Evolutionary conservation across 2,113 vertebrate genomes (phyloP).

Genomic region (Osmerus mordax): DNA sequence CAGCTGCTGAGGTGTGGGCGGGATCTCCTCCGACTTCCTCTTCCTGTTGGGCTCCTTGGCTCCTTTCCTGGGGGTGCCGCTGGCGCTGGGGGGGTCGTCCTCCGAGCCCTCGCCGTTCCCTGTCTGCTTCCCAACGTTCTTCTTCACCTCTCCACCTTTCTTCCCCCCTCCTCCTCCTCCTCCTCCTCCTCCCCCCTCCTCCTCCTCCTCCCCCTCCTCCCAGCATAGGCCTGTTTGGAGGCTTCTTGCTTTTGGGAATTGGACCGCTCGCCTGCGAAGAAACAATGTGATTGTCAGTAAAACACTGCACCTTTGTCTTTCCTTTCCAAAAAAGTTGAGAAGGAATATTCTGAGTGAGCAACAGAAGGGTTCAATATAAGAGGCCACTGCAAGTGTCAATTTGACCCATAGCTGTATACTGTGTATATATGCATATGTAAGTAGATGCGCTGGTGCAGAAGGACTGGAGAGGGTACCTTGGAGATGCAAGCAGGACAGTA

Average conservation of each 20-base stretch:
- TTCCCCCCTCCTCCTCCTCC: conserved; percentile 62
- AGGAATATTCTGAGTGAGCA: no score
- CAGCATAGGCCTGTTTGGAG: conserved; percentile 71
- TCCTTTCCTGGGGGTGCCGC: conserved; percentile 84
- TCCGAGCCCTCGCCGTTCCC: conserved; percentile 80
- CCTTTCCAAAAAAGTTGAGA: no score
- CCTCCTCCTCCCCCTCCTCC: conserved; percentile 38
- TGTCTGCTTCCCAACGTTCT: conserved; percentile 77
- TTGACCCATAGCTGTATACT: no score
- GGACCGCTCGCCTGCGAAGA: conserved; percentile 87
- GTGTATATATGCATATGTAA: not conserved
- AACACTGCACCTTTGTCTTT: conserved; percentile 13
- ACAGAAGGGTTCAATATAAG: no score
- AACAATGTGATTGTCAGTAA: conserved; percentile 1
- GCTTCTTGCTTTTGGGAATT: conserved; percentile 88
- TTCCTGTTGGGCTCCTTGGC: conserved; percentile 83
- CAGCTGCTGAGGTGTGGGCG: conserved; percentile 58
- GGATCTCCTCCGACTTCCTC: conserved; percentile 84
- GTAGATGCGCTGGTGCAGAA: not conserved
- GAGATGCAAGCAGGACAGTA: conserved; percentile 98
- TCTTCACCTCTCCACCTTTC: conserved; percentile 84
- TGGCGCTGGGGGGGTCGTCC: conserved; percentile 82
- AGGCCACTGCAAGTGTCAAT: no score
- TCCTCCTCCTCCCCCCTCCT: conserved; percentile 65
- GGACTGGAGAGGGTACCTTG: conserved; percentile 74